These are phyloP conservation scores for Trochalopteron elliotii DNA, from an alignment of 2,113 vertebrate species.

Conservation along the genomic window DNA sequence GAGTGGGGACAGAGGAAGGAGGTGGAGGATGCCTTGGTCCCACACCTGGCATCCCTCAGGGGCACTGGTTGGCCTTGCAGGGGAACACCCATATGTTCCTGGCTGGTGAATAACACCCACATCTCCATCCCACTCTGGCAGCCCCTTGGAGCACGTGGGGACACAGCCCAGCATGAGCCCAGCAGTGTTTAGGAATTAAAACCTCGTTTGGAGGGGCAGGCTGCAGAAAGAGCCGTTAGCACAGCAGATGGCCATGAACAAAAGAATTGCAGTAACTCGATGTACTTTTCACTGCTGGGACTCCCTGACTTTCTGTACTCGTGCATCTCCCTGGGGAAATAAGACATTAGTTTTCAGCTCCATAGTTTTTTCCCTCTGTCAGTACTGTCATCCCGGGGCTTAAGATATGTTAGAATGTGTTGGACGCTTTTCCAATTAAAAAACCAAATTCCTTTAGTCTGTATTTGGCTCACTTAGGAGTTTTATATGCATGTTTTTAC, in stretches of 20 bases:
- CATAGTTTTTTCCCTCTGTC: not conserved
- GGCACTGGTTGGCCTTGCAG: rapidly evolving
- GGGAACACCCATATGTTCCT: rapidly evolving
- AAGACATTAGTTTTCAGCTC: not conserved
- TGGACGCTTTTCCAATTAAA: not conserved
- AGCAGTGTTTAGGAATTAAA: not conserved
- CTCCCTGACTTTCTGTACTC: not conserved
- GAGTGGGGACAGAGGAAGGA: not conserved
- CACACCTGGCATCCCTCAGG: not conserved
- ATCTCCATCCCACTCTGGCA: rapidly evolving
- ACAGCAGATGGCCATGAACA: not conserved
- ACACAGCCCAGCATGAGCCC: not conserved
- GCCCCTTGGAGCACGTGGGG: not conserved
- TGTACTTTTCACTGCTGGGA: not conserved
- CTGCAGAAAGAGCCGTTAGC: not conserved
- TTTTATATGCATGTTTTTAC: not conserved
- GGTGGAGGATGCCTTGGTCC: not conserved
- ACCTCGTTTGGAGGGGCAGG: not conserved
- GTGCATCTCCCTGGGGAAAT: not conserved
- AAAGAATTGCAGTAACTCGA: not conserved
- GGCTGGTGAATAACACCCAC: not conserved
- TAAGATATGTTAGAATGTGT: not conserved
- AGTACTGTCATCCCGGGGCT: not conserved
- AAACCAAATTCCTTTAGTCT: not conserved
- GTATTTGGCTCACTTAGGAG: not conserved